Conservation (phyloP, 2,113 vertebrate genomes). For the Ptychochromis oligacanthus region DNA sequence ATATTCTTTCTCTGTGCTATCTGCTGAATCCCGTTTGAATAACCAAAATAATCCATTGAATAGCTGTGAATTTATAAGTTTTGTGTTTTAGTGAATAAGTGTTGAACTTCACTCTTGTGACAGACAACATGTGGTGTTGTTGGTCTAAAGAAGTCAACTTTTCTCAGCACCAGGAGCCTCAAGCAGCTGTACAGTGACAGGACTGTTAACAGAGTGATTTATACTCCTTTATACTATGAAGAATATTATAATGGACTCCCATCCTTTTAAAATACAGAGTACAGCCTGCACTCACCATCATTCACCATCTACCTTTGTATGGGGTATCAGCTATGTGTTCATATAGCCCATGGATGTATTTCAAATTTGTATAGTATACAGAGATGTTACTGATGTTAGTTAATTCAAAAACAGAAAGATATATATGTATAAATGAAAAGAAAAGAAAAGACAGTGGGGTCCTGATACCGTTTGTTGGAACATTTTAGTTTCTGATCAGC, state of each 20-base stretch:
- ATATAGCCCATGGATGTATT: not conserved
- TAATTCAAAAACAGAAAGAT: too few relatives aligned
- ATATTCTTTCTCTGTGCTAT: not conserved
- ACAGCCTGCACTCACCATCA: not conserved
- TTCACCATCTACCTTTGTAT: not conserved
- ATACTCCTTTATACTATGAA: not conserved
- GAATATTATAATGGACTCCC: not conserved
- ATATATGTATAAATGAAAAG: not conserved
- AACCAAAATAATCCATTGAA: not conserved
- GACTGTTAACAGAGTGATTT: not conserved
- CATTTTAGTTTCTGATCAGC: slow-evolving; percentile 23
- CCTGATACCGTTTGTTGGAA: not conserved
- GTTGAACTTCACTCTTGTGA: not conserved
- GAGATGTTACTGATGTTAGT: not conserved
- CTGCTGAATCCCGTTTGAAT: not conserved
- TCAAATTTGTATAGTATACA: not conserved
- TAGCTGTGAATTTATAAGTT: not conserved
- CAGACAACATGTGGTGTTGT: slow-evolving; percentile 8
- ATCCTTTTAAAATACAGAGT: not conserved
- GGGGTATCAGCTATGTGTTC: not conserved
- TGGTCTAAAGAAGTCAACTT: slow-evolving; percentile 1
- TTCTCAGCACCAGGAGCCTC: not conserved
- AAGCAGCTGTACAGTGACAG: not conserved
- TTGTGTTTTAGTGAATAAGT: not conserved
- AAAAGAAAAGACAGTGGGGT: too few relatives aligned